Conservation (phyloP, 2,888 invertebrate species). For the Agrotis clavis region DNA sequence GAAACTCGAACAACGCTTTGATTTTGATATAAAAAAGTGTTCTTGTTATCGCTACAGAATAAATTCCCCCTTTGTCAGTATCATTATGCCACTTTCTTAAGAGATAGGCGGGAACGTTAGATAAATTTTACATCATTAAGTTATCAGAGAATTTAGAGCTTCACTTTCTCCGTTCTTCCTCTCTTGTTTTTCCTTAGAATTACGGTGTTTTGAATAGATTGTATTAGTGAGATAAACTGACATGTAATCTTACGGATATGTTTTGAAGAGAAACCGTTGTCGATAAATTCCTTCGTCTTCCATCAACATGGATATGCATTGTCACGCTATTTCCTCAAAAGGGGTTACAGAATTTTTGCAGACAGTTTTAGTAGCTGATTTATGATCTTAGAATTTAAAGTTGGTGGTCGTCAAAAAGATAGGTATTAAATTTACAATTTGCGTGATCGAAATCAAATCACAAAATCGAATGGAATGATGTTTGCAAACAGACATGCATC, state of each 20-base stretch:
- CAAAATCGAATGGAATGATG: neutral
- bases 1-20: conserved; percentile 84
- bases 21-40: conserved; percentile 86
- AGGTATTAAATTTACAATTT: neutral
- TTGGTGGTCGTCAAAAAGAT: neutral
- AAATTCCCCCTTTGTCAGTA: conserved; percentile 75
- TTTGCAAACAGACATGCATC: neutral
- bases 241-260: neutral
- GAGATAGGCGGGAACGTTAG: conserved; percentile 62
- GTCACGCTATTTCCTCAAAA: conserved; percentile 2
- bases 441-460: conserved; percentile 2
- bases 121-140: conserved; percentile 64
- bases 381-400: neutral
- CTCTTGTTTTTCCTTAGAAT: conserved; percentile 41
- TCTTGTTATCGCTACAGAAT: conserved; percentile 84
- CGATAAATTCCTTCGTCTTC: neutral
- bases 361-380: conserved; percentile 7
- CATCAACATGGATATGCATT: neutral
- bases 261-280: conserved; percentile 4
- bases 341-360: neutral
- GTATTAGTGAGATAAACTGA: conserved; percentile 9
- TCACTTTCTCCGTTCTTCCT: conserved; percentile 34
- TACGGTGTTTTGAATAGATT: conserved; percentile 36
- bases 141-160: conserved; percentile 52
- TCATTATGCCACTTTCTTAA: conserved; percentile 73